Evolutionary conservation across 2,888 invertebrate species (phyloP).

Genomic region (Eurytoma adleriae): DNA sequence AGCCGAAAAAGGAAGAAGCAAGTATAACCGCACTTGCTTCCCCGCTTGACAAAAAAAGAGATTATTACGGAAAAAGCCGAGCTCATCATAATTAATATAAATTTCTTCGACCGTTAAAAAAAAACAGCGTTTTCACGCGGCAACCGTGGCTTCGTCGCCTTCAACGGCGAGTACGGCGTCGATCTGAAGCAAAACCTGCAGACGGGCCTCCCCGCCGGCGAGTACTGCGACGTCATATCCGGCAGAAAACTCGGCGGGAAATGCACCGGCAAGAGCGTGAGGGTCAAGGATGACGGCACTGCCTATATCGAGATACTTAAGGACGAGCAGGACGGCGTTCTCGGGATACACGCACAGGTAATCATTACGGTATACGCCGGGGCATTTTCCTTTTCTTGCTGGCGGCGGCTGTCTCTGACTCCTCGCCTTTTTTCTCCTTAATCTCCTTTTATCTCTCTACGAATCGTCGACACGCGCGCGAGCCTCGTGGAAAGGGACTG

Average conservation of each 20-base stretch:
- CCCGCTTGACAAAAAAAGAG: too few species aligned
- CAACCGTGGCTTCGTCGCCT: slow-evolving; percentile 81
- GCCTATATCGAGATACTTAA: slow-evolving; percentile 79
- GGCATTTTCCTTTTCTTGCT: slow-evolving; percentile 40
- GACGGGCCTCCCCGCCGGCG: slow-evolving; percentile 86
- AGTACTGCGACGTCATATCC: slow-evolving; percentile 90
- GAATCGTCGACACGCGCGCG: background rate
- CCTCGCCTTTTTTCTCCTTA: slow-evolving; percentile 15
- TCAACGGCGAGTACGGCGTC: slow-evolving; percentile 81
- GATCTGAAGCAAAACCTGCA: slow-evolving; percentile 80
- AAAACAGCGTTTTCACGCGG: slow-evolving; percentile 60
- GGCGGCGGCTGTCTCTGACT: slow-evolving; percentile 15
- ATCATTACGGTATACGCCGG: slow-evolving; percentile 51
- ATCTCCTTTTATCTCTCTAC: background rate
- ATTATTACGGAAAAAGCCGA: too few species aligned
- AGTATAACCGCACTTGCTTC: too few species aligned
- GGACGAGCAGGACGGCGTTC: slow-evolving; percentile 81
- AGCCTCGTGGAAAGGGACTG: too few species aligned
- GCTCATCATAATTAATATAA: background rate
- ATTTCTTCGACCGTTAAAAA: background rate
- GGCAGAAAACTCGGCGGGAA: slow-evolving; percentile 77
- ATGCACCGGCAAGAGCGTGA: slow-evolving; percentile 83
- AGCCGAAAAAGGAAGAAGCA: too few species aligned
- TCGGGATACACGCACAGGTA: slow-evolving; percentile 81
- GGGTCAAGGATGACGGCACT: slow-evolving; percentile 80